phyloP scores from a whole-genome alignment of 2,113 vertebrate species.

The Lanius collurio region DNA sequence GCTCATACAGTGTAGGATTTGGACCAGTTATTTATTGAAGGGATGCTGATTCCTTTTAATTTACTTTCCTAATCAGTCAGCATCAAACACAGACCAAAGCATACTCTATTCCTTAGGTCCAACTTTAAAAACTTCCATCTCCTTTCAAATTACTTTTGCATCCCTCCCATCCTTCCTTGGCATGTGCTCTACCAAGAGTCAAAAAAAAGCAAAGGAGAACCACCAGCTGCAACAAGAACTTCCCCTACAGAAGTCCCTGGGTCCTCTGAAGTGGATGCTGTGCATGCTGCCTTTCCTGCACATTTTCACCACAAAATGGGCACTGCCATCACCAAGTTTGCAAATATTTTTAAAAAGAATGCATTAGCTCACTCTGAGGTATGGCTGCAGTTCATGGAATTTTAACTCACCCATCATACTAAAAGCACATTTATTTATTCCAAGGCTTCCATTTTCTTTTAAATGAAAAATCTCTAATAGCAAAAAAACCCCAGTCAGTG shows the following conservation, averaged over 20 bases:
- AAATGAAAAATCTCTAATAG: not conserved
- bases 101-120: not conserved
- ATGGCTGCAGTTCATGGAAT: not conserved
- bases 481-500: not conserved
- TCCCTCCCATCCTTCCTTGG: not conserved
- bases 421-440: constrained; percentile 30
- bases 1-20: not conserved
- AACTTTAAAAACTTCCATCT: not conserved
- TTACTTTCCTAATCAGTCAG: not conserved
- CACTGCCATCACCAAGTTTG: not conserved
- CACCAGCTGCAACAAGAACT: not conserved
- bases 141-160: not conserved
- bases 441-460: not conserved
- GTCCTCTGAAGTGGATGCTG: not conserved
- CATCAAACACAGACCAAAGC: not conserved
- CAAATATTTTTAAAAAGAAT: not conserved
- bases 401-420: constrained; percentile 1
- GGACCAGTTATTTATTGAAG: not conserved
- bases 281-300: not conserved
- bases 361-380: not conserved
- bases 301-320: not conserved
- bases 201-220: not conserved
- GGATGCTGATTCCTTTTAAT: not conserved
- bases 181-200: not conserved
- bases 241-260: not conserved